Conservation (phyloP, 2,888 invertebrate species). For the Diplolepis rosae region DNA sequence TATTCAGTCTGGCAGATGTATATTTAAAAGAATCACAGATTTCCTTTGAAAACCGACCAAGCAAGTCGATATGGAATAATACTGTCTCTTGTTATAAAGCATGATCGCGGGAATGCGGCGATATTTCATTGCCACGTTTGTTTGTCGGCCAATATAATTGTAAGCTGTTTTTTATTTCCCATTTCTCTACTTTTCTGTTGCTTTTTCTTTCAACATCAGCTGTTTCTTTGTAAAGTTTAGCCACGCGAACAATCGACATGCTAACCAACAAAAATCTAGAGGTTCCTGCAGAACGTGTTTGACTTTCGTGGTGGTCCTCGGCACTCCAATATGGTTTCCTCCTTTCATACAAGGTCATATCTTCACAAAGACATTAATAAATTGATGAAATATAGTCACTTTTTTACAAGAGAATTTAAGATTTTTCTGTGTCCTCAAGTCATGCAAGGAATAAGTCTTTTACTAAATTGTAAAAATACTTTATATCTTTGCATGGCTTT, state of each 20-base stretch:
- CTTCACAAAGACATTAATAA: not conserved
- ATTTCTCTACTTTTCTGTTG: not conserved
- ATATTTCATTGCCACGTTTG: constrained; percentile 10
- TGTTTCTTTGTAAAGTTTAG: not conserved
- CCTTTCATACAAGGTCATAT: not conserved
- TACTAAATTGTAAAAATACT: too few relatives aligned
- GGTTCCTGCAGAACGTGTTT: constrained; percentile 20
- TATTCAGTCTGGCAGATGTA: constrained; percentile 17
- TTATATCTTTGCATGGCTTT: too few relatives aligned
- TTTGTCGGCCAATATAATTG: constrained; percentile 11
- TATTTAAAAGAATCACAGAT: not conserved
- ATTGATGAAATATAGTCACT: too few relatives aligned
- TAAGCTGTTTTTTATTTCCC: not conserved
- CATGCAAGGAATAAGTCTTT: too few relatives aligned
- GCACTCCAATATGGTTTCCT: not conserved
- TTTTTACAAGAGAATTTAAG: too few relatives aligned
- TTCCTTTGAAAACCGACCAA: not conserved
- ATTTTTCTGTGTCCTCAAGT: too few relatives aligned
- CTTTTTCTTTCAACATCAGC: not conserved
- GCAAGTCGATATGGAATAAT: not conserved
- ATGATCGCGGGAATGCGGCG: not conserved
- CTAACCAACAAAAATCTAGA: not conserved
- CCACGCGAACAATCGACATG: constrained; percentile 14
- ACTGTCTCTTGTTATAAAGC: constrained; percentile 4
- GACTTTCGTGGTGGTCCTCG: constrained; percentile 5